These are phyloP conservation scores for Lucinisca nassula DNA, from an alignment of 2,888 invertebrate species.

Conservation along the genomic window DNA sequence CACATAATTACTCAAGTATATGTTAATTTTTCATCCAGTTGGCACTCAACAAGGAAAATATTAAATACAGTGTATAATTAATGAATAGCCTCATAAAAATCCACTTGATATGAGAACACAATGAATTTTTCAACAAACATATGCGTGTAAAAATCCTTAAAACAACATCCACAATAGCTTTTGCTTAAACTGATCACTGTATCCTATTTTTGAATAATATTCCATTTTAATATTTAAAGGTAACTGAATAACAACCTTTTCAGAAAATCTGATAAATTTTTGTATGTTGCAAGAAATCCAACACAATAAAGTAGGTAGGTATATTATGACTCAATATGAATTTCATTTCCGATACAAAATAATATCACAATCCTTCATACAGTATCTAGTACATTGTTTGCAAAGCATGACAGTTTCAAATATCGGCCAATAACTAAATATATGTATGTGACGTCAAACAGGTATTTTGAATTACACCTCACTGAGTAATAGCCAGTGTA, in stretches of 20 bases:
- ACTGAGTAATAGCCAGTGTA: background rate
- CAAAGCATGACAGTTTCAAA: background rate
- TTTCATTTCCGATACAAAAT: constrained; percentile 3
- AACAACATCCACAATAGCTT: no score
- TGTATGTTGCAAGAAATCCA: background rate
- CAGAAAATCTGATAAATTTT: no score
- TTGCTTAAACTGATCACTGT: no score
- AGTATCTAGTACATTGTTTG: background rate
- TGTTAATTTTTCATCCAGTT: no score
- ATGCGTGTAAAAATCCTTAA: no score
- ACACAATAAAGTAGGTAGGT: no score
- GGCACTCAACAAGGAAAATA: no score
- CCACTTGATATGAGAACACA: no score
- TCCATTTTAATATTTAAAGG: background rate
- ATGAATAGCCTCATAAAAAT: no score
- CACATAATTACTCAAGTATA: no score
- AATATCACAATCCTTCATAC: background rate
- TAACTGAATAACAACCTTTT: background rate
- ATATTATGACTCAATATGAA: background rate
- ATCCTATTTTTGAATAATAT: background rate
- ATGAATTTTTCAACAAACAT: no score
- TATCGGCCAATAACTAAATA: background rate
- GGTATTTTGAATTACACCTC: constrained; percentile 14
- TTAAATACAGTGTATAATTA: no score
- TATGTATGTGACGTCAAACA: background rate